A percentile compares a stretch with the other conserved stretches of the same genome.
These are phyloP conservation scores for Heterotis niloticus DNA, from an alignment of 2,113 vertebrate species.

Conservation along the genomic window DNA sequence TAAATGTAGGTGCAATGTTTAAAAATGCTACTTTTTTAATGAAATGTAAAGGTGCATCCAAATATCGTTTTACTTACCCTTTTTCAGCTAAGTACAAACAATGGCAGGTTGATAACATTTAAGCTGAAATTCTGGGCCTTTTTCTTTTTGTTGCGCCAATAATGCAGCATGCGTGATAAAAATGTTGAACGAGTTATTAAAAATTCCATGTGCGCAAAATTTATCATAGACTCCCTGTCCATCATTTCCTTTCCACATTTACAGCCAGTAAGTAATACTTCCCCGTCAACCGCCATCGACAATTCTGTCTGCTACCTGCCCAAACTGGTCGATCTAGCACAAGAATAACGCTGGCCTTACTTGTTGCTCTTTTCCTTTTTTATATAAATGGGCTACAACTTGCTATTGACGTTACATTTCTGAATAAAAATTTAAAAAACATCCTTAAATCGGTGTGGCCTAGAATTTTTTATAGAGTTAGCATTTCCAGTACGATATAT, in stretches of 20 bases:
- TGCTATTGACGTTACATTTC: constrained; percentile 25
- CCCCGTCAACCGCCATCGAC: not conserved
- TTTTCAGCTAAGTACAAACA: not conserved
- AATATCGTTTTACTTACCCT: not conserved
- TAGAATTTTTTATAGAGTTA: not conserved
- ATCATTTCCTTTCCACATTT: not conserved
- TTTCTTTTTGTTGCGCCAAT: not conserved
- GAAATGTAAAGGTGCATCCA: not conserved
- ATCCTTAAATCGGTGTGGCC: constrained; percentile 10
- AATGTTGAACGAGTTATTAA: not conserved
- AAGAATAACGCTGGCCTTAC: constrained; percentile 64
- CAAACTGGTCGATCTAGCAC: constrained; percentile 74
- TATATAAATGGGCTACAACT: constrained; percentile 53
- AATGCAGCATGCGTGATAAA: not conserved
- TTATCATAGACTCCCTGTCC: constrained; percentile 14
- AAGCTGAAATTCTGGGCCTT: not conserved
- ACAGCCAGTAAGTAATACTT: not conserved
- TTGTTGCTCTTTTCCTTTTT: constrained; percentile 27
- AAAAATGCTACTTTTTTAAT: not conserved
- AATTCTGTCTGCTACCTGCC: constrained; percentile 55
- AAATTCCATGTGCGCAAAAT: not conserved
- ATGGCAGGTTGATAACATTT: not conserved
- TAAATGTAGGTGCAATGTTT: too few species aligned
- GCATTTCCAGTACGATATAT: not conserved
- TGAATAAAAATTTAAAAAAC: constrained; percentile 22